Evolutionary conservation across 2,888 invertebrate species (phyloP).

Genomic region (Leuctra nigra): DNA sequence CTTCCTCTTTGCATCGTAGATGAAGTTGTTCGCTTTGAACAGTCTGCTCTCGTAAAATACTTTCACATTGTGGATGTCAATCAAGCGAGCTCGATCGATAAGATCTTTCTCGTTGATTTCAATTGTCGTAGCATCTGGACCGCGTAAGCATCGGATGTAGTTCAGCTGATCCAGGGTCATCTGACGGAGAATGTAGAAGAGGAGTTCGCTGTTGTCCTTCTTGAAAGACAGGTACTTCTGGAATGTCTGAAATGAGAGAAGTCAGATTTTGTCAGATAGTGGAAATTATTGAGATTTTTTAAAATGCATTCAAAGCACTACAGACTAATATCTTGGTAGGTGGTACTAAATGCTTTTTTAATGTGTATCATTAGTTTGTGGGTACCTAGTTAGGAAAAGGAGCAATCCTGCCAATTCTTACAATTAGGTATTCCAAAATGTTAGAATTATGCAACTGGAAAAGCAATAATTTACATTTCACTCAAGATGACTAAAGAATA

Average conservation of each 20-base stretch:
- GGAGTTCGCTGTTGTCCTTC: conserved; percentile 91
- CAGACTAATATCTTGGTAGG: too few relatives aligned
- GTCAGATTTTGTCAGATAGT: conserved; percentile 23
- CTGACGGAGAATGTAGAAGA: conserved; percentile 92
- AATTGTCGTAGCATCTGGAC: conserved; percentile 54
- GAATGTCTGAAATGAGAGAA: conserved; percentile 64
- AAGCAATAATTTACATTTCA: too few relatives aligned
- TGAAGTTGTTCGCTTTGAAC: conserved; percentile 83
- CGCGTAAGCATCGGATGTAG: conserved; percentile 66
- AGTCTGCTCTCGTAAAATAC: conserved; percentile 88
- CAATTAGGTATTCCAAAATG: too few relatives aligned
- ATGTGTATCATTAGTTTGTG: too few relatives aligned
- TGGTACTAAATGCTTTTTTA: too few relatives aligned
- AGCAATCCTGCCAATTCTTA: too few relatives aligned
- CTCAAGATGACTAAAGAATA: too few relatives aligned
- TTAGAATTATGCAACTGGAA: too few relatives aligned
- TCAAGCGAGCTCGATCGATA: conserved; percentile 46
- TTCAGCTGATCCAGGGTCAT: conserved; percentile 85
- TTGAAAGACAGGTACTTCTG: conserved; percentile 88
- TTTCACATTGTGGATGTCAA: conserved; percentile 54
- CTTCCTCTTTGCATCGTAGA: conserved; percentile 75
- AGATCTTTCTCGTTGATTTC: conserved; percentile 82
- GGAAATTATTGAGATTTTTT: neutral
- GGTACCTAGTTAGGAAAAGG: too few relatives aligned
- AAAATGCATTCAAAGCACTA: too few relatives aligned